These are phyloP conservation scores for Nasonia oneida DNA, from an alignment of 2,888 invertebrate genomes.

Conservation along the genomic window DNA sequence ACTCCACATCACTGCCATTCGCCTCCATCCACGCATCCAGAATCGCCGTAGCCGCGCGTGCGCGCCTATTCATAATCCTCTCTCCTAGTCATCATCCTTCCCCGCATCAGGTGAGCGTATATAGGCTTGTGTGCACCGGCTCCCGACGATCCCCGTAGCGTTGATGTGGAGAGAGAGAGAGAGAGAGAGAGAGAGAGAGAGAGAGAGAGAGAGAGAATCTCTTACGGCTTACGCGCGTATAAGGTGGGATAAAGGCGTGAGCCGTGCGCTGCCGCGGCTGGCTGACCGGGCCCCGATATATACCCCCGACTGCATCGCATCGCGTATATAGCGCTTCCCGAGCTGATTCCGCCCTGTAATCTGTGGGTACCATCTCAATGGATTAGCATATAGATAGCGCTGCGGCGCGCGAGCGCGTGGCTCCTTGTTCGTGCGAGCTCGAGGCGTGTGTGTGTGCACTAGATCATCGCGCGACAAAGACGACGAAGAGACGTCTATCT, in stretches of 20 bases:
- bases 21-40: neutral
- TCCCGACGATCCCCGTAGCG: conserved; percentile 52
- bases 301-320: neutral
- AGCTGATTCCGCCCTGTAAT: conserved; percentile 79
- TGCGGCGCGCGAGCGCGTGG: conserved; percentile 62
- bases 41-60: neutral
- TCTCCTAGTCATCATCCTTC: conserved; percentile 30
- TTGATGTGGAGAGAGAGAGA: conserved; percentile 56
- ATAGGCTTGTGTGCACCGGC: neutral
- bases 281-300: conserved; percentile 2
- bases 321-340: conserved; percentile 64
- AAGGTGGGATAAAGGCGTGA: conserved; percentile 73
- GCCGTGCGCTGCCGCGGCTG: conserved; percentile 66
- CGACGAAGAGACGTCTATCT: conserved; percentile 37
- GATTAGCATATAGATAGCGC: conserved; percentile 79
- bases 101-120: conserved; percentile 43
- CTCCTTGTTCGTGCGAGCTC: neutral
- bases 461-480: conserved; percentile 45
- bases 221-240: conserved; percentile 69
- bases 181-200: conserved; percentile 57
- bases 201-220: conserved; percentile 65
- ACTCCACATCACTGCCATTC: neutral
- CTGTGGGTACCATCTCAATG: conserved; percentile 79
- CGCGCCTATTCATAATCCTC: conserved; percentile 20
- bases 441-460: neutral